Evolutionary conservation across 2,888 invertebrate genomes (phyloP), one percentile per base, ranked within the genome.

Genomic region (Oeneis ivallda): DNA sequence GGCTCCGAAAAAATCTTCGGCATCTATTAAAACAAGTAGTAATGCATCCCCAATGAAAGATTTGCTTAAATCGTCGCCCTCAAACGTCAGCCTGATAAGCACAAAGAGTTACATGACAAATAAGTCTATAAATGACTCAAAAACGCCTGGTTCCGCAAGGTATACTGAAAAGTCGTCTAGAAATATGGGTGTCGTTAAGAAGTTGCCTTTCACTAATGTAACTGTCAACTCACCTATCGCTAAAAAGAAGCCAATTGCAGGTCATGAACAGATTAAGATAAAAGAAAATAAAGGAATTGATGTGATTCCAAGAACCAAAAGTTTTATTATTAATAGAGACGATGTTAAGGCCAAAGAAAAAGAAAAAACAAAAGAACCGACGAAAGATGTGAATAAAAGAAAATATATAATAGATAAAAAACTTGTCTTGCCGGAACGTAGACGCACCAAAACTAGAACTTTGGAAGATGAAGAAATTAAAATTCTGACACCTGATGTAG

Each of bases 401-500:
- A 56, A 41, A 41, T 41, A 41, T 41, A 17, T 41, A 8, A 39
- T 56, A 1, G 39, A 19, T 56, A 17, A 11, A 3, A 39, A 39
- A 41, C 19, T 41, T 10, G 64, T 57, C 1, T 58, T 63, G 58
- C 70, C 69, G 52, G 77, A 76, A 57, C 79, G 90, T 59, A 80
- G 84, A 54, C 74, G 91, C 2, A 80, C 85, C 1, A 86, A 88
- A 73, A 86, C 93, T 0, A 82, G 91, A 58, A 92, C 92, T 0
- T 72, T 92, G 34, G 79, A 84, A n/a, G 88, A 89, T 11, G 76
- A 81, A 65, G 92, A 92, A 79, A 86, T 89, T 0, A 91, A 89
- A 71, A 75, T 90, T 0, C 71, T 91, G 10, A 89, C 78, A 2
- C 71, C 81, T 1, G 82, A 82, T 2, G 75, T 66, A 0, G 78